Base-by-base conservation (phyloP, 2,888 invertebrate species). In the Pterostichus madidus region DNA sequence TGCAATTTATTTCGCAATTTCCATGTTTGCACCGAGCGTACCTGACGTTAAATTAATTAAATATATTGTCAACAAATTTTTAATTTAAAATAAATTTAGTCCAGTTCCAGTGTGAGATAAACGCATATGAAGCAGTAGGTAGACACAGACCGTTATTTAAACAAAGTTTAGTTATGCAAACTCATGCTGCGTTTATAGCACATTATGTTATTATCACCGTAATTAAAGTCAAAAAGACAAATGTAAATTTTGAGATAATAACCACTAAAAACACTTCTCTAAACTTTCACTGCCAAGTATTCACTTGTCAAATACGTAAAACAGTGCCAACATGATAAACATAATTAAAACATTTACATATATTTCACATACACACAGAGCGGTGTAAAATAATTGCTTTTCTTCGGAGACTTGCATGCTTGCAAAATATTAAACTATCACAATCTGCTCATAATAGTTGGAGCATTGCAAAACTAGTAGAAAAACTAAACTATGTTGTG, bases 291-390 rank as follows among this genome's bases (percentile, higher is more conserved):
- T 71, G 68, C 68, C 68, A 71, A 71, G 44, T 44, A 44, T 71
- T 39, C 44, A 44, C 15, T 71, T 71, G 68, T 71, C 68, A 71
- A 44, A 71, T 71, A 71, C 68, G 44, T 71, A 64, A 64, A 64
- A 64, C 68, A 71, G 68, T 71, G 68, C 68, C 68, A 71, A 71
- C 44, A 71, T 71, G 68, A 71, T 71, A 17, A 71, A 71, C 68
- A 71, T 71, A 71, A 44, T 71, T 71, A 71, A 71, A 71, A 71
- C 68, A 71, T 71, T 71, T 71, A 71, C 68, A 71, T 71, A 71
- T 17, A 71, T 71, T 71, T 39, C 64, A 17, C 53, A 39, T 5
- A 39, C 39, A 39, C 39, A 39, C 8, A 39, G 3, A 39, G 5
- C 39, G 2, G 5, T 39, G 39, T 5, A 39, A 24, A 59, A 59